Conservation (phyloP, 2,797 vertebrate species). For the Megaceryle alcyon region DNA sequence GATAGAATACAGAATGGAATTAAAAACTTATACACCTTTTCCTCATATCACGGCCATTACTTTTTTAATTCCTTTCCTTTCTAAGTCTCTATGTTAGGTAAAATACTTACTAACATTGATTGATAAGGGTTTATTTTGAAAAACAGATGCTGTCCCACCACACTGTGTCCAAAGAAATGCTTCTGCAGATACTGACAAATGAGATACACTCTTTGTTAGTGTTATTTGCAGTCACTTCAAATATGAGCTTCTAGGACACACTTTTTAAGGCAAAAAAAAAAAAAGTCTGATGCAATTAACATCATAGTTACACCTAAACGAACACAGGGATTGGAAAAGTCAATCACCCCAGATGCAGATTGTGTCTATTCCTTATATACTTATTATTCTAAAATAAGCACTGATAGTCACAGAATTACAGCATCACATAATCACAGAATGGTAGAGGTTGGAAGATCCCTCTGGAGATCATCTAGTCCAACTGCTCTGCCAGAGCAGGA, state of each 20-base stretch:
- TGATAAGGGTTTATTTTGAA: not conserved
- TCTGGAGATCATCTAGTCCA: no score
- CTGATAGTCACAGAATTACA: not conserved
- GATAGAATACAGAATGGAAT: not conserved
- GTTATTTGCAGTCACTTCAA: not conserved
- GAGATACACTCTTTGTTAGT: not conserved
- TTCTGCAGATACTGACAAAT: not conserved
- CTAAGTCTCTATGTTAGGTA: not conserved
- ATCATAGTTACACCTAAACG: not conserved
- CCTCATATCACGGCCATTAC: not conserved
- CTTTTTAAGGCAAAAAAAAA: not conserved
- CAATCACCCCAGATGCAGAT: rapidly evolving
- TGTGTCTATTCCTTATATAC: not conserved
- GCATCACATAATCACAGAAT: no score
- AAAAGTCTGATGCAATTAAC: not conserved
- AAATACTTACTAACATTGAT: not conserved
- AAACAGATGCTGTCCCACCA: not conserved
- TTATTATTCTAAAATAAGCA: not conserved
- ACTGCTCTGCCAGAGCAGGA: no score
- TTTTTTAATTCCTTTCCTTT: not conserved
- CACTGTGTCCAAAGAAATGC: not conserved
- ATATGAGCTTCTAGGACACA: not conserved
- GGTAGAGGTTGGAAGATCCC: no score
- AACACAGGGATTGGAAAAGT: not conserved
- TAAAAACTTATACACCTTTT: not conserved